These are phyloP conservation scores for Alsophila aescularia DNA, from an alignment of 2,888 invertebrate genomes.

Conservation along the genomic window DNA sequence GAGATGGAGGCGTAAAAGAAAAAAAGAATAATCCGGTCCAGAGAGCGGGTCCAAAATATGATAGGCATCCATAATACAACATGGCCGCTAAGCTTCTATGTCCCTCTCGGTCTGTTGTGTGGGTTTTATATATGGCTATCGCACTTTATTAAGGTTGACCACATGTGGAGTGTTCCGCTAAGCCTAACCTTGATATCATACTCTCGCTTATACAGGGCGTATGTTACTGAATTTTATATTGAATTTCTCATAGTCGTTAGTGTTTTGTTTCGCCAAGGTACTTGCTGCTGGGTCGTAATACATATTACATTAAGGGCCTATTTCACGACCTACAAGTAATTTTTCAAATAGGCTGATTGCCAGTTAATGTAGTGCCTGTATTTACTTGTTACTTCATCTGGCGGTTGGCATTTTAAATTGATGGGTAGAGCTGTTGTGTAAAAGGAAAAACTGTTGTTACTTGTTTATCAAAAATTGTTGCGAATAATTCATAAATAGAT, in stretches of 20 bases:
- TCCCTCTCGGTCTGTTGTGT: constrained; percentile 63
- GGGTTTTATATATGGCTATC: constrained; percentile 61
- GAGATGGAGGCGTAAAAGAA: constrained; percentile 79
- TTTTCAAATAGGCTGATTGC: no score
- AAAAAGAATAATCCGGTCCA: constrained; percentile 82
- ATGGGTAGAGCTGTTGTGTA: no score
- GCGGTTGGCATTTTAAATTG: no score
- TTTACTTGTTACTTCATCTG: no score
- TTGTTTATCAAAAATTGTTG: no score
- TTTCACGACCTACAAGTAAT: no score
- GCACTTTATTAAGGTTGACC: constrained; percentile 83
- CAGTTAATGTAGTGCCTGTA: no score
- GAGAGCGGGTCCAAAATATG: constrained; percentile 83
- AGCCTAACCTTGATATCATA: constrained; percentile 85
- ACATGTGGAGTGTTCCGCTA: constrained; percentile 85
- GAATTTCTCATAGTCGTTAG: background rate
- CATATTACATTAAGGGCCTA: no score
- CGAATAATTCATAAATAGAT: no score
- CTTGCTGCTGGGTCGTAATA: no score
- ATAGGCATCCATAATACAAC: constrained; percentile 85
- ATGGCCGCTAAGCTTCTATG: constrained; percentile 82
- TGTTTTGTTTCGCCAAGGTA: no score
- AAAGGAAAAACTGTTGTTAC: no score
- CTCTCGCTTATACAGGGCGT: constrained; percentile 75
- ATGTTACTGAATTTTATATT: constrained; percentile 39